A percentile compares a stretch with the other conserved stretches of the same genome.
phyloP scores from a whole-genome alignment of 1,140 invertebrate genomes.

The Drosophila willistoni region DNA sequence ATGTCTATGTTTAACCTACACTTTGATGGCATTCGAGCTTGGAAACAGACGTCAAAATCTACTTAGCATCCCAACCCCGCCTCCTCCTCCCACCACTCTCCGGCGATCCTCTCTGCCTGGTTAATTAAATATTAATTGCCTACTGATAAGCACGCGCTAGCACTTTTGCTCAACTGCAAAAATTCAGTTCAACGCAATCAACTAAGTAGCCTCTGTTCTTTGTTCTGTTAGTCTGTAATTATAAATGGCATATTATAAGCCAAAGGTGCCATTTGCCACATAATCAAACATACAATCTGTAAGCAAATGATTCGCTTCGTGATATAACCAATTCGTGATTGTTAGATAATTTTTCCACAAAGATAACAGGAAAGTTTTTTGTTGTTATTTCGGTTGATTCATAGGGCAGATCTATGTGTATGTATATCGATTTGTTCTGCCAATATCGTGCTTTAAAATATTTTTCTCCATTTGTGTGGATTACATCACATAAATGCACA shows the following conservation, averaged over 20 bases:
- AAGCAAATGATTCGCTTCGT: background rate
- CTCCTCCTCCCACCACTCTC: conserved; percentile 16
- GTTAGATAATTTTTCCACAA: background rate
- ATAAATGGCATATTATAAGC: background rate
- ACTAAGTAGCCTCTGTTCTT: conserved; percentile 9
- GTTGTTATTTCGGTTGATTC: no score
- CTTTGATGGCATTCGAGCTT: conserved; percentile 12
- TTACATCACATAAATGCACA: background rate
- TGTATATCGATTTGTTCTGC: background rate
- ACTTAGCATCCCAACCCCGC: background rate
- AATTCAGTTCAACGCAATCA: conserved; percentile 12
- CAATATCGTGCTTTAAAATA: background rate
- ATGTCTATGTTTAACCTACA: conserved; percentile 57
- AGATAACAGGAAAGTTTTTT: no score
- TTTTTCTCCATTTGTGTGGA: background rate
- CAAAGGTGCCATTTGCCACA: background rate
- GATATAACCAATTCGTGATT: background rate
- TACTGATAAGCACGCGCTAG: conserved; percentile 64
- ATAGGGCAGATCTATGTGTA: background rate
- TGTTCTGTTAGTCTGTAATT: background rate
- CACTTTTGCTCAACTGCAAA: conserved; percentile 38
- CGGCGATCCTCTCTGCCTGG: conserved; percentile 36
- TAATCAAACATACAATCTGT: background rate
- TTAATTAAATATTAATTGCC: conserved; percentile 83
- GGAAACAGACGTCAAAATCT: conserved; percentile 12